phyloP scores from a whole-genome alignment of 1,140 invertebrate species.

The Bradynema listronoti region DNA sequence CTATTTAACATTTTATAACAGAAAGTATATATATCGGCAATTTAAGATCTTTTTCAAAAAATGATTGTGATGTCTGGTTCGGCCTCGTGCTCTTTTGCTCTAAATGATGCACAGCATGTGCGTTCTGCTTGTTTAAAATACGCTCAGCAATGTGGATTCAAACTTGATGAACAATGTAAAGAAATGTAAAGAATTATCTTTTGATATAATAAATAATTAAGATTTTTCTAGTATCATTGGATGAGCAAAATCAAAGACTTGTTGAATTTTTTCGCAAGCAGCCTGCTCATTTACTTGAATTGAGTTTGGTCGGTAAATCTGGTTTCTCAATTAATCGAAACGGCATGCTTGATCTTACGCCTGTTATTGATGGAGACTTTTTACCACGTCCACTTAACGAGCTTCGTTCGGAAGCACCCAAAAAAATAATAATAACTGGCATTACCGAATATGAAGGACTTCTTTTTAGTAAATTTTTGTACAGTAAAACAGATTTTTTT shows the following conservation, averaged over 20 bases:
- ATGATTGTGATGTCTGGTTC: slow-evolving; percentile 36
- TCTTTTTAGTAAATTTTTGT: slow-evolving; percentile 22
- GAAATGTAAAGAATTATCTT: too few relatives aligned
- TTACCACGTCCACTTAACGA: slow-evolving; percentile 40
- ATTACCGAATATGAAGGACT: slow-evolving; percentile 41
- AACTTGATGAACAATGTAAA: slow-evolving; percentile 25
- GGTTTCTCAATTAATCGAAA: slow-evolving; percentile 30
- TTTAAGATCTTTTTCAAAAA: slow-evolving; percentile 36
- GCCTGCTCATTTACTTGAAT: slow-evolving; percentile 17
- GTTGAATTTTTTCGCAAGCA: slow-evolving; percentile 26
- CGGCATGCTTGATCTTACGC: slow-evolving; percentile 25
- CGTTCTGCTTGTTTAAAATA: slow-evolving; percentile 18
- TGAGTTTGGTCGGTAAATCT: slow-evolving; percentile 22
- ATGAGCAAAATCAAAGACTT: slow-evolving; percentile 21
- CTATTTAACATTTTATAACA: too few relatives aligned
- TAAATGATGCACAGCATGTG: slow-evolving; percentile 22
- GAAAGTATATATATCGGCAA: slow-evolving; percentile 4
- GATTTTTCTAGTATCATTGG: slow-evolving; percentile 14
- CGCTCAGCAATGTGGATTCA: slow-evolving; percentile 28
- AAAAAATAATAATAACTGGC: slow-evolving; percentile 39
- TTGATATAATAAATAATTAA: slow-evolving; percentile 25
- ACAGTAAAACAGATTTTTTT: slow-evolving; percentile 1
- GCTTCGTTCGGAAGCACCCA: slow-evolving; percentile 39
- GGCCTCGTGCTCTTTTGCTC: slow-evolving; percentile 13
- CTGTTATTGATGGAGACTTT: slow-evolving; percentile 46